phyloP scores from a whole-genome alignment of 2,888 invertebrate species.

The Orthosia cruda region DNA sequence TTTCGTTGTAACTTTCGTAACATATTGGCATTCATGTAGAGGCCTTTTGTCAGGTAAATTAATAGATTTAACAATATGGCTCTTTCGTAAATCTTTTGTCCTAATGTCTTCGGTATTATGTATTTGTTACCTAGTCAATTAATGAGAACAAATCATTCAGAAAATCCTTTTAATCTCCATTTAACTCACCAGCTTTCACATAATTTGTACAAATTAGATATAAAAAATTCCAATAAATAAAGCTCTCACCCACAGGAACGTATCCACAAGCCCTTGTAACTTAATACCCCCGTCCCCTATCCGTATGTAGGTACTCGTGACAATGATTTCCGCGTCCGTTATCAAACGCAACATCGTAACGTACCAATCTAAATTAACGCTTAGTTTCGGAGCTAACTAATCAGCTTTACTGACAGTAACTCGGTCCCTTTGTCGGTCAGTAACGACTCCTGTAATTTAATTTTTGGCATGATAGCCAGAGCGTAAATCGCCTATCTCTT shows the following conservation, averaged over 20 bases:
- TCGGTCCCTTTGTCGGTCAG: conserved; percentile 70
- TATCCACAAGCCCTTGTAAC: conserved; percentile 22
- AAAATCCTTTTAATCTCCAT: too few species aligned
- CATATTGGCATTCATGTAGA: conserved; percentile 47
- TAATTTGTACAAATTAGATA: neutral
- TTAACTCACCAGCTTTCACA: too few species aligned
- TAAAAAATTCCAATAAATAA: neutral
- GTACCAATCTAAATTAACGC: conserved; percentile 83
- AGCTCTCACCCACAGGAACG: neutral
- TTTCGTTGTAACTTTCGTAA: conserved; percentile 51
- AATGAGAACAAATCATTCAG: neutral
- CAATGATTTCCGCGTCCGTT: conserved; percentile 74
- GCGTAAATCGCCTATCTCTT: conserved; percentile 73
- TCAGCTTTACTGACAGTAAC: conserved; percentile 84
- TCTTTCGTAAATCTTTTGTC: neutral
- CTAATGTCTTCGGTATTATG: neutral
- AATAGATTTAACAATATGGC: conserved; percentile 11
- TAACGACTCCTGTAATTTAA: conserved; percentile 83
- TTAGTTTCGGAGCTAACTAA: conserved; percentile 85
- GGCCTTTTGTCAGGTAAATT: conserved; percentile 40
- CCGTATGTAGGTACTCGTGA: conserved; percentile 34
- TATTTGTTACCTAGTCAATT: neutral
- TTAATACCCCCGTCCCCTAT: conserved; percentile 11
- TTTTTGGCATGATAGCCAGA: conserved; percentile 80
- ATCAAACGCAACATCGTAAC: conserved; percentile 70